Conservation (phyloP, 2,113 vertebrate species). For the Ariopsis seemanni region DNA sequence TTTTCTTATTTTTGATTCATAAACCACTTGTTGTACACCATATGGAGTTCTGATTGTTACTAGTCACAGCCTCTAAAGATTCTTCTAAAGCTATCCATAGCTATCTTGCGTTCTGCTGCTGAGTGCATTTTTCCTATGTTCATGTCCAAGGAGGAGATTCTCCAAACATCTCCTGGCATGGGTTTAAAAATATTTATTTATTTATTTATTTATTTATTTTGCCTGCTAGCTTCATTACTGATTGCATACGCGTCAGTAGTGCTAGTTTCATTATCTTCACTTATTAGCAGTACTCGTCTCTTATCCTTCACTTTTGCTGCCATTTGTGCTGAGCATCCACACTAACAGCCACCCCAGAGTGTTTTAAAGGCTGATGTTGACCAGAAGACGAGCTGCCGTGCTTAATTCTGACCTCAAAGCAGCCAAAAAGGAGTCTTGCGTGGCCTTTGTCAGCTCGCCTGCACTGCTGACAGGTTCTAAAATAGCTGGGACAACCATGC, state of each 20-base stretch:
- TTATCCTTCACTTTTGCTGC: background rate
- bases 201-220: too few species aligned
- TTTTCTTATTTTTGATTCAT: background rate
- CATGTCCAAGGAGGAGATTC: background rate
- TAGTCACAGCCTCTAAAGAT: background rate
- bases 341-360: background rate
- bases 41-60: background rate
- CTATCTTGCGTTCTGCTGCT: background rate
- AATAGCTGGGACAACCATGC: background rate
- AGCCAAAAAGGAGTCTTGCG: background rate
- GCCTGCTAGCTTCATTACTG: background rate
- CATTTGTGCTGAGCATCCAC: background rate
- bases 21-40: background rate
- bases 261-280: background rate
- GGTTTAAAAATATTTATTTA: too few species aligned
- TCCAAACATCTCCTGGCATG: too few species aligned
- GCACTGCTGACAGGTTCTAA: background rate
- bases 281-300: too few species aligned
- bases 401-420: background rate
- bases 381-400: background rate
- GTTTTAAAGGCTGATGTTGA: background rate
- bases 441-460: background rate
- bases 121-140: background rate
- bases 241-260: background rate
- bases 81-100: background rate